Conservation (phyloP, 2,888 invertebrate genomes). For the Celastrina argiolus region DNA sequence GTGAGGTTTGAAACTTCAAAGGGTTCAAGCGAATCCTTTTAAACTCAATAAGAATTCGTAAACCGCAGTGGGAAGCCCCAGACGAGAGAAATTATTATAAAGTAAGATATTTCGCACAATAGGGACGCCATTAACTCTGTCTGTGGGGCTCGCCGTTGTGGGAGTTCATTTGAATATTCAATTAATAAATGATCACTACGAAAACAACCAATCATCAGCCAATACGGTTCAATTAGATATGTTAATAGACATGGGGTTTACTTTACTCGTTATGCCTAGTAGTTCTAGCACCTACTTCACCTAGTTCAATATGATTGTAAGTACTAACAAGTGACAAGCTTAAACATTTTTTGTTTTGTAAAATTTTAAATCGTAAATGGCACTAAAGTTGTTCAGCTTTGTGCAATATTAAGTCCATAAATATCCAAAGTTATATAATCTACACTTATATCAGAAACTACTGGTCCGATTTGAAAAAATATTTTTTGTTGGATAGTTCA, state of each 20-base stretch:
- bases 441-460: no score
- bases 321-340: no score
- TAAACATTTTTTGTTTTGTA: no score
- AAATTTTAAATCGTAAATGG: no score
- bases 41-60: constrained; percentile 10
- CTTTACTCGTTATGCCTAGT: not conserved
- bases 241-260: not conserved
- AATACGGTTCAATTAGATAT: not conserved
- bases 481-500: no score
- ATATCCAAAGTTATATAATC: no score
- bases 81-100: constrained; percentile 4
- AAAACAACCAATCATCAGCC: not conserved
- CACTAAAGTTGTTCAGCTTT: no score
- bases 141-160: not conserved
- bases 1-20: not conserved
- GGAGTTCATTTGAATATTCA: constrained; percentile 3
- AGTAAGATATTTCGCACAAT: constrained; percentile 9
- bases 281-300: no score
- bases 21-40: not conserved
- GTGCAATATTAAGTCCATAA: no score
- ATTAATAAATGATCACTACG: not conserved
- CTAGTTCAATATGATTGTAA: no score
- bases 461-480: no score
- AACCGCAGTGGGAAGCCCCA: not conserved
- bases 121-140: constrained; percentile 4